Conservation (phyloP, 2,888 invertebrate genomes). For the Rutpela maculata region DNA sequence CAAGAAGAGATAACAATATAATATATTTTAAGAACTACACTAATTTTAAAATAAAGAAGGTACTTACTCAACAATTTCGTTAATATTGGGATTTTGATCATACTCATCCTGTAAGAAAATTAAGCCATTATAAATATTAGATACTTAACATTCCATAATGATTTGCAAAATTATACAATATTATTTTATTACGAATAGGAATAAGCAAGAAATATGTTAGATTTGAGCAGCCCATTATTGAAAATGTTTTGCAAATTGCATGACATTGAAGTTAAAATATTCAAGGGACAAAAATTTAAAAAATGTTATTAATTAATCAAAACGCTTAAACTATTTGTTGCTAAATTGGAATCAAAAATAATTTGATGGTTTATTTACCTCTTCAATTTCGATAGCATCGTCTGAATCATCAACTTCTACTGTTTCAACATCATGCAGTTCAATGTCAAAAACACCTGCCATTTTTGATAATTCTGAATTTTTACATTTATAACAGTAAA, state of each 20-base stretch:
- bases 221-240: slow-evolving; percentile 17
- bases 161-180: not conserved
- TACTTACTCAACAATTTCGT: slow-evolving; percentile 88
- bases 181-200: not conserved
- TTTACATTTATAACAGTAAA: slow-evolving; percentile 52
- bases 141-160: not conserved
- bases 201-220: slow-evolving; percentile 27
- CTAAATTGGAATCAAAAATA: not conserved
- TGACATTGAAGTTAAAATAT: slow-evolving; percentile 52
- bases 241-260: slow-evolving; percentile 46
- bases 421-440: slow-evolving; percentile 84
- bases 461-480: slow-evolving; percentile 70
- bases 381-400: slow-evolving; percentile 90
- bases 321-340: not conserved
- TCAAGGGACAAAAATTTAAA: slow-evolving; percentile 1
- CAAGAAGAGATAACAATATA: no score
- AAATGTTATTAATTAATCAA: slow-evolving; percentile 1
- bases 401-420: slow-evolving; percentile 84
- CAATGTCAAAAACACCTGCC: slow-evolving; percentile 96
- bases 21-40: not conserved
- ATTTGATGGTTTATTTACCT: slow-evolving; percentile 78
- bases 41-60: slow-evolving; percentile 17
- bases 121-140: slow-evolving; percentile 60
- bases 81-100: slow-evolving; percentile 86
- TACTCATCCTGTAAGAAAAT: slow-evolving; percentile 83